A percentile compares a stretch with the other conserved stretches of the same genome.
These are phyloP conservation scores for Colossoma macropomum DNA, from an alignment of 2,113 vertebrate genomes.

Conservation along the genomic window DNA sequence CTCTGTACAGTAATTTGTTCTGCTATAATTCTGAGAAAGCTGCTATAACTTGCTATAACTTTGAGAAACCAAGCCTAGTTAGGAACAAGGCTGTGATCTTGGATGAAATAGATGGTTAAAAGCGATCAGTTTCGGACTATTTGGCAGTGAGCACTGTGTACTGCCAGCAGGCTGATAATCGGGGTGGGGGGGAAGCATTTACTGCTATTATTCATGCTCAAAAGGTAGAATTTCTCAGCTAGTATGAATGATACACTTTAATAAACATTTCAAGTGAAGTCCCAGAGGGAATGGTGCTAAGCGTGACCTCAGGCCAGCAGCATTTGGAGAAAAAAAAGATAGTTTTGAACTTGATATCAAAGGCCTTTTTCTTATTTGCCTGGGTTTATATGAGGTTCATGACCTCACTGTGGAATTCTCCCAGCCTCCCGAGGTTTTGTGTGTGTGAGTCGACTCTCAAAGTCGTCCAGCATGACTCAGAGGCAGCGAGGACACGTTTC, in stretches of 20 bases:
- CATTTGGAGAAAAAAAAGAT: not conserved
- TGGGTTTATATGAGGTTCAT: conserved; percentile 24
- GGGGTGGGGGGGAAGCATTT: not conserved
- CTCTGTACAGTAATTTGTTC: not conserved
- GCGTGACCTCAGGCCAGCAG: conserved; percentile 12
- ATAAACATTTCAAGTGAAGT: not conserved
- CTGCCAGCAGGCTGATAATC: not conserved
- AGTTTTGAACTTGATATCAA: conserved; percentile 21
- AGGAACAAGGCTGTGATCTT: not conserved
- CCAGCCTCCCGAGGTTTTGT: conserved; percentile 17
- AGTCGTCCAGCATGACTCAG: conserved; percentile 21
- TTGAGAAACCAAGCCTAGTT: not conserved
- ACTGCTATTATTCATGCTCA: not conserved
- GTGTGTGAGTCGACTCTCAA: not conserved
- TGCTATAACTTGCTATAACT: too few species aligned
- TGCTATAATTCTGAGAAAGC: not conserved
- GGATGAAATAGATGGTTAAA: not conserved
- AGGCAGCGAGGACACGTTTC: not conserved
- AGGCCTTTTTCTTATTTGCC: conserved; percentile 42
- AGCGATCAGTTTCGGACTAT: not conserved
- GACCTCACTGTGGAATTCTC: conserved; percentile 30
- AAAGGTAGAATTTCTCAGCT: not conserved
- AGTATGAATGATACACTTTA: not conserved
- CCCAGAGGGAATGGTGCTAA: not conserved
- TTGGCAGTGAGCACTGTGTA: not conserved